These are phyloP conservation scores for Odontocolon sp. DNA, from an alignment of 2,888 invertebrate species.

Conservation along the genomic window DNA sequence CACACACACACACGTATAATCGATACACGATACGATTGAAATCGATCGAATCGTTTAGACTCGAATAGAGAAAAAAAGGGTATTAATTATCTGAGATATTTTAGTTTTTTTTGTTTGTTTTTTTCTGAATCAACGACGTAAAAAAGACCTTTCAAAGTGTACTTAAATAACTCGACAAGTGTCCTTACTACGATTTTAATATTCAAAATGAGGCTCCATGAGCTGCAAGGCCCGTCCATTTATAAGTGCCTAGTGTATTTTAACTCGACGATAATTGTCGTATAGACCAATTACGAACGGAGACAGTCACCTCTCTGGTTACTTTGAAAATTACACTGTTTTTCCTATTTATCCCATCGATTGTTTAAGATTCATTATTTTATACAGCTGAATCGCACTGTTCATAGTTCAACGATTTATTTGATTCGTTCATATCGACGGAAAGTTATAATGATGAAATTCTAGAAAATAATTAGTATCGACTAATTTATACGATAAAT, in stretches of 20 bases:
- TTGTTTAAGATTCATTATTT: too few species aligned
- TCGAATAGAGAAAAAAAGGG: background rate
- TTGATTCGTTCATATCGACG: too few species aligned
- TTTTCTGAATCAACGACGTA: too few species aligned
- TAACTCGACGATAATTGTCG: conserved; percentile 44
- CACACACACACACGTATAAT: background rate
- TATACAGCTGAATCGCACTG: too few species aligned
- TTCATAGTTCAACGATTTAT: too few species aligned
- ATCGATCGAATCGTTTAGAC: background rate
- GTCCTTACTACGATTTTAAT: conserved; percentile 66
- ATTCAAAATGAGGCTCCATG: conserved; percentile 41
- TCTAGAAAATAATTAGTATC: too few species aligned
- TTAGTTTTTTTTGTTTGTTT: too few species aligned
- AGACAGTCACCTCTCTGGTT: too few species aligned
- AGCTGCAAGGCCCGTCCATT: conserved; percentile 62
- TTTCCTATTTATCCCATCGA: too few species aligned
- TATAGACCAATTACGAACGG: conserved; percentile 31
- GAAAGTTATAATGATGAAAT: too few species aligned
- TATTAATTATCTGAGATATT: background rate
- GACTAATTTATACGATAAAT: too few species aligned
- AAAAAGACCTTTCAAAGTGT: conserved; percentile 68
- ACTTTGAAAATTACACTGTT: too few species aligned
- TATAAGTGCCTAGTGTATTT: conserved; percentile 62
- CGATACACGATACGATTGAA: background rate
- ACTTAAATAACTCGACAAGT: conserved; percentile 72